Percentiles rank a stretch among this genome's conserved stretches.
phyloP scores from a whole-genome alignment of 1,140 invertebrate species.

The Drosophila mayri region DNA sequence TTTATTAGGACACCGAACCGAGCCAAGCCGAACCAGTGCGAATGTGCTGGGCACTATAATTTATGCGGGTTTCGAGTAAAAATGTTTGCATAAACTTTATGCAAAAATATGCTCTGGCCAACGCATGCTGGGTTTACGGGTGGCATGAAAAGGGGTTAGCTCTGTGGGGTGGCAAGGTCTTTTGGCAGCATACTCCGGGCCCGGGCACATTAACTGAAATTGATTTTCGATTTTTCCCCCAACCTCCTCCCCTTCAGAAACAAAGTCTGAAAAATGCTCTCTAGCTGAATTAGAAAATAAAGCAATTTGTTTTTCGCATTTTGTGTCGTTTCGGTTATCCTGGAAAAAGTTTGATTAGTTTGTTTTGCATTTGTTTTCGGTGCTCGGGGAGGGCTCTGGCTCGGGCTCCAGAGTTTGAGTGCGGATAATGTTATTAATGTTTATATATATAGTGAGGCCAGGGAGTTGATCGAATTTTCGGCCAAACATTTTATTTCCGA shows the following conservation, averaged over 20 bases:
- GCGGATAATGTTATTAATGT: constrained; percentile 77
- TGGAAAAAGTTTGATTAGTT: constrained; percentile 77
- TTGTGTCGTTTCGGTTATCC: constrained; percentile 57
- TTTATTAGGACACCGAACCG: constrained; percentile 50
- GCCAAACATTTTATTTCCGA: constrained; percentile 42
- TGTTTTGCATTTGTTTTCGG: constrained; percentile 60
- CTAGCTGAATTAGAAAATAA: constrained; percentile 70
- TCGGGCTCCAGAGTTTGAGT: constrained; percentile 1
- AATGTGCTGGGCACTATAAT: constrained; percentile 44
- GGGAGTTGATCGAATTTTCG: constrained; percentile 53
- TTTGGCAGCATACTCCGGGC: constrained; percentile 21
- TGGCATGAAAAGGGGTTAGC: not conserved
- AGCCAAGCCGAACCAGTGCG: constrained; percentile 23
- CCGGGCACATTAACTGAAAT: constrained; percentile 77
- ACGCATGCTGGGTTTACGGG: constrained; percentile 34
- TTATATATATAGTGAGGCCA: constrained; percentile 48
- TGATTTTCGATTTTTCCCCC: constrained; percentile 74
- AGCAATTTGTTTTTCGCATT: constrained; percentile 77
- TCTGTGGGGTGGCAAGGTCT: constrained; percentile 12
- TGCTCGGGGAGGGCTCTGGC: not conserved
- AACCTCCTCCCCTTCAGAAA: not conserved
- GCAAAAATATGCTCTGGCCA: constrained; percentile 61
- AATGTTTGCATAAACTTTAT: constrained; percentile 66
- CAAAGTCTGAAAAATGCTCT: constrained; percentile 55
- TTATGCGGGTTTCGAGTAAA: constrained; percentile 64